phyloP scores from a whole-genome alignment of 2,113 vertebrate species.

The Mormoops blainvillei region DNA sequence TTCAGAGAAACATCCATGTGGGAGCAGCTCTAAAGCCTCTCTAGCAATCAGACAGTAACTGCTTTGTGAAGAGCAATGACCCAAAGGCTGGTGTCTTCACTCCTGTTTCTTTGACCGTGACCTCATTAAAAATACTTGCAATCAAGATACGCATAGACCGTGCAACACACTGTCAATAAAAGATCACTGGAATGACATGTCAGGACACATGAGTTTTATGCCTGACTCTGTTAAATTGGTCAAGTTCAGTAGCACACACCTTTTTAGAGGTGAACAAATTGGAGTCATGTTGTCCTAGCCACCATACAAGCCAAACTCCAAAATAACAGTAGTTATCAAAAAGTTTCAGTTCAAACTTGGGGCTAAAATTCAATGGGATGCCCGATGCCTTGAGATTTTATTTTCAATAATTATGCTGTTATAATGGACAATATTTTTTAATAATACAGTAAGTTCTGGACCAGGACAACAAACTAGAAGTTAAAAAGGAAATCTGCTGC shows the following conservation, averaged over 20 bases:
- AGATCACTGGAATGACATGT: not conserved
- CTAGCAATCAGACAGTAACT: not conserved
- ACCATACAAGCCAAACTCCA: not conserved
- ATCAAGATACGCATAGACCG: not conserved
- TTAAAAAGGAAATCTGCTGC: not conserved
- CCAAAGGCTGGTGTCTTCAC: no score
- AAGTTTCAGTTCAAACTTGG: not conserved
- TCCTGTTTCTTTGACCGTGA: not conserved
- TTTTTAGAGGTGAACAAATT: not conserved
- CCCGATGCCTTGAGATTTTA: not conserved
- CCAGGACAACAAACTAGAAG: not conserved
- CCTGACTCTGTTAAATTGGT: not conserved
- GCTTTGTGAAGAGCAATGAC: not conserved
- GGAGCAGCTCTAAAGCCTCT: not conserved
- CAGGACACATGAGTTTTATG: not conserved
- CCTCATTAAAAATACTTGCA: not conserved
- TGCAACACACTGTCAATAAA: not conserved
- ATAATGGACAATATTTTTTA: not conserved
- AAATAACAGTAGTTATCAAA: not conserved
- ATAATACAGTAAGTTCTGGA: not conserved
- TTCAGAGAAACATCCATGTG: not conserved
- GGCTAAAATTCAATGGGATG: not conserved
- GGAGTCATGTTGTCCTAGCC: not conserved
- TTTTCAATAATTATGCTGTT: not conserved
- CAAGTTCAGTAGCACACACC: not conserved